Conservation (phyloP, 2,113 vertebrate species). For the Pyxicephalus adspersus region DNA sequence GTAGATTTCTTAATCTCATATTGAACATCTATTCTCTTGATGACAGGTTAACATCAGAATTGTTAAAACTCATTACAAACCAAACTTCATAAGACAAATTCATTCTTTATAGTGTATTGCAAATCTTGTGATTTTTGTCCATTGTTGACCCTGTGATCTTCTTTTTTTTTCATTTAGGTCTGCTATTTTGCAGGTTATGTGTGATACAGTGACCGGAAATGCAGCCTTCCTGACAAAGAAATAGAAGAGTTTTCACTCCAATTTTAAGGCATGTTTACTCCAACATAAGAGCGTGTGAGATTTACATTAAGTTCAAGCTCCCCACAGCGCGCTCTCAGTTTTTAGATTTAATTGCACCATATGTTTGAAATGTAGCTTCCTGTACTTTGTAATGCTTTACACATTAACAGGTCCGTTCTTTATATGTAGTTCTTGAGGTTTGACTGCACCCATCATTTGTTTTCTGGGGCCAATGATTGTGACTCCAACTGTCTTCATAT, state of each 20-base stretch:
- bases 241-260: conserved; percentile 68
- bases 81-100: conserved; percentile 2
- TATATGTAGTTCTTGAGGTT: conserved; percentile 91
- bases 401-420: conserved; percentile 94
- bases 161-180: neutral
- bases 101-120: conserved; percentile 5
- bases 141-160: conserved; percentile 52
- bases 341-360: conserved; percentile 59
- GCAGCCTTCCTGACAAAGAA: conserved; percentile 66
- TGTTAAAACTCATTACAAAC: neutral
- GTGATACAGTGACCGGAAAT: conserved; percentile 54
- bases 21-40: neutral
- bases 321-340: conserved; percentile 52
- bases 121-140: conserved; percentile 40
- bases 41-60: conserved; percentile 24
- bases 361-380: conserved; percentile 53
- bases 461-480: conserved; percentile 93
- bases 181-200: neutral
- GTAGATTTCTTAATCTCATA: neutral
- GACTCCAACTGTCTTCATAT: conserved; percentile 92
- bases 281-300: conserved; percentile 71
- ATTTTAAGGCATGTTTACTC: conserved; percentile 82
- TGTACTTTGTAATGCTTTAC: conserved; percentile 69
- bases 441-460: conserved; percentile 95
- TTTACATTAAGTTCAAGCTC: conserved; percentile 59